phyloP scores from a whole-genome alignment of 2,888 invertebrate species.

The Himalopsyche tibetana region DNA sequence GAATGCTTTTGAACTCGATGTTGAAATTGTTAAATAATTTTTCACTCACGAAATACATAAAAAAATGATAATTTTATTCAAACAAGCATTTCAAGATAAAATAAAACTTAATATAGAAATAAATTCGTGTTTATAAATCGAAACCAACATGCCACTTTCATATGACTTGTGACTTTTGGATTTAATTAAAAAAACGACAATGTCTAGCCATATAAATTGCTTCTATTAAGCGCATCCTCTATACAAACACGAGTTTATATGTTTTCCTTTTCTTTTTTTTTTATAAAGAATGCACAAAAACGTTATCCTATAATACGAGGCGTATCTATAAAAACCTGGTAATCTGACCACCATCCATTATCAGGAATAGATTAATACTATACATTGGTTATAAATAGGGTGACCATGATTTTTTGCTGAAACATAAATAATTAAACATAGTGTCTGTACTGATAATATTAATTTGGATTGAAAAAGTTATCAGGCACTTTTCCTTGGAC shows the following conservation, averaged over 20 bases:
- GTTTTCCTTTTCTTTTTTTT: background rate
- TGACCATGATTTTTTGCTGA: background rate
- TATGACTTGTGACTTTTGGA: constrained; percentile 6
- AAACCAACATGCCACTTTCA: background rate
- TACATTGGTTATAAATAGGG: constrained; percentile 22
- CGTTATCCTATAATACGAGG: constrained; percentile 6
- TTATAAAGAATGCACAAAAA: background rate
- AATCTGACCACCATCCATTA: constrained; percentile 49
- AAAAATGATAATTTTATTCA: too few species aligned
- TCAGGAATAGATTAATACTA: constrained; percentile 49
- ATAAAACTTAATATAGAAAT: too few species aligned
- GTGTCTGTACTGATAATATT: too few species aligned
- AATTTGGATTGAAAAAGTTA: too few species aligned
- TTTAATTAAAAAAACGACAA: constrained; percentile 14
- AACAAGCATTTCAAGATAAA: too few species aligned
- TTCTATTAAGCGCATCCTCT: constrained; percentile 39
- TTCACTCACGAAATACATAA: too few species aligned
- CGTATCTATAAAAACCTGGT: constrained; percentile 34
- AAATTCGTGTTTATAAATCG: too few species aligned
- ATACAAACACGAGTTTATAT: constrained; percentile 31
- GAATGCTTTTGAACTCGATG: too few species aligned
- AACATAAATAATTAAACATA: too few species aligned
- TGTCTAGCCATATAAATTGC: constrained; percentile 36
- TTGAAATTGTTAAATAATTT: too few species aligned
- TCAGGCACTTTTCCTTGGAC: too few species aligned